These are phyloP conservation scores for Drosophila sproati DNA, from an alignment of 1,140 invertebrate species.

Conservation along the genomic window DNA sequence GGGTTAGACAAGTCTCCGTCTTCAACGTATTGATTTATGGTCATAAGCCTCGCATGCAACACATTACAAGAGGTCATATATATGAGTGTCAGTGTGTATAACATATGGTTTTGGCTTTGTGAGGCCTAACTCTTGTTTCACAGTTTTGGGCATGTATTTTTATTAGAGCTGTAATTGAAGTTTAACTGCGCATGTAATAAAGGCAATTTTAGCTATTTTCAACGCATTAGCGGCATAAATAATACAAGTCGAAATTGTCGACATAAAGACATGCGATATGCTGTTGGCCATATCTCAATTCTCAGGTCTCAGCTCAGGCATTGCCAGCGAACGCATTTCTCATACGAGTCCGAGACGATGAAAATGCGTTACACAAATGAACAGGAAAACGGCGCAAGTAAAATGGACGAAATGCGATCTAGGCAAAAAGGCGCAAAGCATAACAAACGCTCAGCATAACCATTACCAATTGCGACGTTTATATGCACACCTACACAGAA, in stretches of 20 bases:
- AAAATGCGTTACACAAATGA: slow-evolving; percentile 55
- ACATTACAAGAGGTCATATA: slow-evolving; percentile 18
- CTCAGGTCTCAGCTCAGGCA: background rate
- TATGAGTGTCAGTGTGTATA: background rate
- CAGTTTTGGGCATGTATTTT: slow-evolving; percentile 66
- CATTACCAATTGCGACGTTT: slow-evolving; percentile 51
- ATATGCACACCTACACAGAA: slow-evolving; percentile 31
- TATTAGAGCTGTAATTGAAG: slow-evolving; percentile 79
- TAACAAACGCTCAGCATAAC: slow-evolving; percentile 65
- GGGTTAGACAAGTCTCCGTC: no score
- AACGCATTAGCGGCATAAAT: slow-evolving; percentile 82
- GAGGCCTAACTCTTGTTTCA: slow-evolving; percentile 28
- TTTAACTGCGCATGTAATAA: slow-evolving; percentile 84
- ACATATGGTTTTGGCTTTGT: slow-evolving; percentile 1
- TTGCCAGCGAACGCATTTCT: slow-evolving; percentile 54
- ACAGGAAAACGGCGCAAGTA: slow-evolving; percentile 50
- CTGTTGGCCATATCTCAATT: slow-evolving; percentile 54
- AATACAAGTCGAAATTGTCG: slow-evolving; percentile 66
- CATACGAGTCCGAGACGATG: slow-evolving; percentile 24
- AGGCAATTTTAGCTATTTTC: slow-evolving; percentile 83
- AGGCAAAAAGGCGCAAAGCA: slow-evolving; percentile 51
- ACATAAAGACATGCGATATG: slow-evolving; percentile 71
- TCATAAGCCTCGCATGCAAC: background rate
- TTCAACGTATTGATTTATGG: background rate
- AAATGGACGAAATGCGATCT: slow-evolving; percentile 76